These are phyloP conservation scores for Microcebus tavaratra DNA, from an alignment of 2,113 vertebrate species.

Conservation along the genomic window DNA sequence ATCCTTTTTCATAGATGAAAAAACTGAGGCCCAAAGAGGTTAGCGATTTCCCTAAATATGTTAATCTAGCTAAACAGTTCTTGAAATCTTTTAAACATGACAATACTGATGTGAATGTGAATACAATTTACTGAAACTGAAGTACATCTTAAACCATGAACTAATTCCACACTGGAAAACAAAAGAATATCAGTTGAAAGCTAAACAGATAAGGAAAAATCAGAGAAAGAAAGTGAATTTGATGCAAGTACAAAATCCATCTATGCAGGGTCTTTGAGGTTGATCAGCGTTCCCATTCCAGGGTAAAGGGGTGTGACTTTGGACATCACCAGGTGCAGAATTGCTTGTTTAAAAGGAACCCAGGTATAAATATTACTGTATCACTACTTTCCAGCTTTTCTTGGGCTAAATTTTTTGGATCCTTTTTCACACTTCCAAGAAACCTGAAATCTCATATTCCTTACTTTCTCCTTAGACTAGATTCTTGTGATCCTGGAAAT, in stretches of 20 bases:
- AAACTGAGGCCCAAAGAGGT: neutral
- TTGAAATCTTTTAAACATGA: constrained; percentile 2
- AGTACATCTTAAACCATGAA: neutral
- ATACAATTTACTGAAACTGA: neutral
- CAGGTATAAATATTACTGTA: neutral
- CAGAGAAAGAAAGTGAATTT: neutral
- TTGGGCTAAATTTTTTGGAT: neutral
- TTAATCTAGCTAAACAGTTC: neutral
- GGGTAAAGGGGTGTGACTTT: neutral
- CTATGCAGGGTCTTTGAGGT: neutral
- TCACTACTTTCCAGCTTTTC: neutral
- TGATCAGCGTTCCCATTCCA: neutral
- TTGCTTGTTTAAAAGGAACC: neutral
- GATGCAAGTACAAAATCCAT: neutral
- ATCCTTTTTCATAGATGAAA: neutral
- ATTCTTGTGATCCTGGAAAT: neutral
- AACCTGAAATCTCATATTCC: neutral
- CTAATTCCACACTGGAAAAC: neutral
- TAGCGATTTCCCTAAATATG: constrained; percentile 12
- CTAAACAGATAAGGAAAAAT: neutral
- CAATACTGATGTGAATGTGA: neutral
- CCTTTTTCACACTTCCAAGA: neutral
- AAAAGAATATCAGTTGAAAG: neutral
- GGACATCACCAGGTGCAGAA: neutral
- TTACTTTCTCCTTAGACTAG: neutral